Conservation (phyloP, 2,888 invertebrate genomes). For the Acleris literana region DNA sequence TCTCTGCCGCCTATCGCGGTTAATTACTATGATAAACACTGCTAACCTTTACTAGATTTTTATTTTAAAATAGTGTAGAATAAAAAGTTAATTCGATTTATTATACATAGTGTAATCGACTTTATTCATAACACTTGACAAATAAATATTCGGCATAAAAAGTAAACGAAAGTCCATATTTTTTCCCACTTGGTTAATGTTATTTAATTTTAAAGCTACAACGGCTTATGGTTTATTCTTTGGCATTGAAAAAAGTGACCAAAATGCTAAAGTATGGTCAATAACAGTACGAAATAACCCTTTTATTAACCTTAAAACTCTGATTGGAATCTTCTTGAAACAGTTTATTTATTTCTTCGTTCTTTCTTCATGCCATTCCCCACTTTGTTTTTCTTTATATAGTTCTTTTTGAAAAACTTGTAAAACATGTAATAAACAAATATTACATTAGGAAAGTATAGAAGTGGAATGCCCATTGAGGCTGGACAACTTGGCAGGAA, state of each 20-base stretch:
- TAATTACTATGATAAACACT: slow-evolving; percentile 32
- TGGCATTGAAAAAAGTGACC: too few species aligned
- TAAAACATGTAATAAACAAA: slow-evolving; percentile 89
- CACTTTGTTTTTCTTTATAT: slow-evolving; percentile 51
- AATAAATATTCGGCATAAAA: too few species aligned
- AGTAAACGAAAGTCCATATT: too few species aligned
- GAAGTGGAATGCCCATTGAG: slow-evolving; percentile 70
- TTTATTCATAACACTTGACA: too few species aligned
- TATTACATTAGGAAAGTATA: slow-evolving; percentile 85
- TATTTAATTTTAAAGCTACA: too few species aligned
- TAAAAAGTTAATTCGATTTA: background rate
- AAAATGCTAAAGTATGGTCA: too few species aligned
- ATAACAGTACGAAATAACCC: too few species aligned
- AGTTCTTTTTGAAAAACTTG: slow-evolving; percentile 86
- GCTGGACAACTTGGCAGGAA: slow-evolving; percentile 83
- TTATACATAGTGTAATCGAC: background rate
- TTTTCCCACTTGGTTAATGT: too few species aligned
- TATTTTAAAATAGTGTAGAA: background rate
- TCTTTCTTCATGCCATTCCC: slow-evolving; percentile 32
- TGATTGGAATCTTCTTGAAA: background rate
- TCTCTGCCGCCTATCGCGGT: slow-evolving; percentile 38
- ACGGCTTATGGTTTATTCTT: too few species aligned
- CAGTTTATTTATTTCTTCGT: background rate
- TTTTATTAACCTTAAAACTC: too few species aligned
- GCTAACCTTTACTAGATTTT: slow-evolving; percentile 2